These are phyloP conservation scores for Oscheius myriophilus DNA, from an alignment of 2,888 invertebrate species.

Conservation along the genomic window DNA sequence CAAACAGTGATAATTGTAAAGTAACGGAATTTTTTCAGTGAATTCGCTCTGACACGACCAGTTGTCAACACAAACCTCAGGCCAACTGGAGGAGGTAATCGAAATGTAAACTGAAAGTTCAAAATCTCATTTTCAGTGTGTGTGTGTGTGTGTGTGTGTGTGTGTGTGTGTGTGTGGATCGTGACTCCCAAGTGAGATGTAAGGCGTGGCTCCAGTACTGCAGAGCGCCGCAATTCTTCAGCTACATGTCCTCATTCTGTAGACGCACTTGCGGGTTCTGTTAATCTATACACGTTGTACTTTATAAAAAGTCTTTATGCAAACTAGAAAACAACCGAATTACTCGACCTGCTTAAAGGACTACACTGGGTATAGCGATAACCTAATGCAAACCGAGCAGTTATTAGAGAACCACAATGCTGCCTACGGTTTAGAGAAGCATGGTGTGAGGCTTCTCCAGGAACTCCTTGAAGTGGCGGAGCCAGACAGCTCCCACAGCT, in stretches of 20 bases:
- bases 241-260: conserved; percentile 42
- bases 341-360: conserved; percentile 12
- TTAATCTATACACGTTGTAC: conserved; percentile 18
- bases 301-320: conserved; percentile 20
- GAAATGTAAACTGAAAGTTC: no score
- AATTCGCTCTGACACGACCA: conserved; percentile 5
- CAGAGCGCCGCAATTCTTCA: conserved; percentile 39
- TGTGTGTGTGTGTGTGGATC: no score
- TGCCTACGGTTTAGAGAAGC: conserved; percentile 79
- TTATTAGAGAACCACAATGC: neutral
- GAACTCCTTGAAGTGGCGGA: conserved; percentile 85
- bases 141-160: no score
- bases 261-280: conserved; percentile 47
- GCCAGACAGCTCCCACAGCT: conserved; percentile 95
- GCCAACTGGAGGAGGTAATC: no score
- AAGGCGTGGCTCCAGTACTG: conserved; percentile 57
- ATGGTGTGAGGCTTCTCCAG: conserved; percentile 93
- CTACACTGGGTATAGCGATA: no score
- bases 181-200: conserved; percentile 51
- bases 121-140: conserved; percentile 32
- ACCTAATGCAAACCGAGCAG: no score
- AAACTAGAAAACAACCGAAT: conserved; percentile 23
- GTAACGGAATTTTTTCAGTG: no score
- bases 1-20: no score
- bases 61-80: neutral